Conservation (phyloP, 1,140 invertebrate genomes). For the Atopsyche davidsoni region DNA sequence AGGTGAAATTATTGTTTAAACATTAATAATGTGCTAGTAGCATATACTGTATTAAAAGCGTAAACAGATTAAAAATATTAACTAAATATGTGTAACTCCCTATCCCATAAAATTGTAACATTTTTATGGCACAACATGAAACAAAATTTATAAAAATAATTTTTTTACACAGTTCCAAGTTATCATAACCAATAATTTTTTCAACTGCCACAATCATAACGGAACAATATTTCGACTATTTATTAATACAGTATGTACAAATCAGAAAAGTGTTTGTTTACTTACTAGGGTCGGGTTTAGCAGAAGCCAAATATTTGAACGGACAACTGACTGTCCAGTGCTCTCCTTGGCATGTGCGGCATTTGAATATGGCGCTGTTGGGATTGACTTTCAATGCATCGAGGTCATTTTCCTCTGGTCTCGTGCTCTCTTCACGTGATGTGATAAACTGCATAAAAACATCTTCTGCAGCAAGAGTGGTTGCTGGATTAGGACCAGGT, state of each 20-base stretch:
- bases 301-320: conserved; percentile 79
- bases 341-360: conserved; percentile 90
- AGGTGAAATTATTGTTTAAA: too few relatives aligned
- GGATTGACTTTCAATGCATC: conserved; percentile 52
- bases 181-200: too few relatives aligned
- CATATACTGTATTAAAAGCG: conserved; percentile 1
- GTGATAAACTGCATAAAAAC: conserved; percentile 91
- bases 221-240: too few relatives aligned
- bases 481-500: conserved; percentile 92
- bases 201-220: too few relatives aligned
- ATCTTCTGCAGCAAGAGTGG: conserved; percentile 93
- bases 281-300: conserved; percentile 41
- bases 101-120: too few relatives aligned
- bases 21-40: neutral
- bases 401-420: conserved; percentile 77
- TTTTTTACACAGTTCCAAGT: too few relatives aligned
- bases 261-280: too few relatives aligned
- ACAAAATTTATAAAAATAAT: conserved; percentile 1
- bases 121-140: too few relatives aligned
- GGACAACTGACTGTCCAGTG: conserved; percentile 98
- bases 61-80: neutral
- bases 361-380: conserved; percentile 78
- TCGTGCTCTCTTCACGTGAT: conserved; percentile 77
- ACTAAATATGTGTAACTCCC: too few relatives aligned
- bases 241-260: too few relatives aligned